Evolutionary conservation across 2,797 vertebrate genomes (phyloP).

Genomic region (Onychomys arenicola): DNA sequence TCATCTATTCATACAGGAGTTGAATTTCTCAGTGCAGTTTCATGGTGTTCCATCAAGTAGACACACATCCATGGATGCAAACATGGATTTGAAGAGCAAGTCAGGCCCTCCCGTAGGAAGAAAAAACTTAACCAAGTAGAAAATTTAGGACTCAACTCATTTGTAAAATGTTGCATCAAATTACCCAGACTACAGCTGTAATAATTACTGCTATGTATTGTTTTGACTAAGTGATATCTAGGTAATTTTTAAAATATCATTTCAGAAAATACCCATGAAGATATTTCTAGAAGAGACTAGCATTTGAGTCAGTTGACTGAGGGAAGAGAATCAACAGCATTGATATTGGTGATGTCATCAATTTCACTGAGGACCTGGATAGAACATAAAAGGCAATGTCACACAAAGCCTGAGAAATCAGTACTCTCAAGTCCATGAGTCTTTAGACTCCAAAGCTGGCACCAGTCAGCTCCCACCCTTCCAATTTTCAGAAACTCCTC

Average conservation of each 20-base stretch:
- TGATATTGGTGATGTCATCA: neutral
- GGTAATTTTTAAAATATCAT: neutral
- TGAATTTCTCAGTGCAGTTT: neutral
- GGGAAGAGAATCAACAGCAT: neutral
- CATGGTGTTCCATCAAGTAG: neutral
- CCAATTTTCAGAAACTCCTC: neutral
- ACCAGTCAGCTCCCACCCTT: fast-evolving
- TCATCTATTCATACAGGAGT: neutral
- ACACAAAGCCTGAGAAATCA: neutral
- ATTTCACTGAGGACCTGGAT: fast-evolving
- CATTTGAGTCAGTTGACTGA: neutral
- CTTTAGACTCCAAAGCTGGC: neutral
- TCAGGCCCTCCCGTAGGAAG: neutral
- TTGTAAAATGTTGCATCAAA: neutral
- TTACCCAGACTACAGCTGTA: too few species aligned
- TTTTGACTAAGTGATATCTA: neutral
- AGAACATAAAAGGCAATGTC: neutral
- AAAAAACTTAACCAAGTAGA: neutral
- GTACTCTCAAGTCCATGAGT: too few species aligned
- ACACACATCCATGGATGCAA: neutral
- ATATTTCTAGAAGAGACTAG: neutral
- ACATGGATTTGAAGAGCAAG: neutral
- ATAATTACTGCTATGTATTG: neutral
- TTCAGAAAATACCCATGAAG: neutral
- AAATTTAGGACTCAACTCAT: slow-evolving; percentile 40